Evolutionary conservation across 2,888 invertebrate genomes (phyloP).

Genomic region (Ochropleura plecta): DNA sequence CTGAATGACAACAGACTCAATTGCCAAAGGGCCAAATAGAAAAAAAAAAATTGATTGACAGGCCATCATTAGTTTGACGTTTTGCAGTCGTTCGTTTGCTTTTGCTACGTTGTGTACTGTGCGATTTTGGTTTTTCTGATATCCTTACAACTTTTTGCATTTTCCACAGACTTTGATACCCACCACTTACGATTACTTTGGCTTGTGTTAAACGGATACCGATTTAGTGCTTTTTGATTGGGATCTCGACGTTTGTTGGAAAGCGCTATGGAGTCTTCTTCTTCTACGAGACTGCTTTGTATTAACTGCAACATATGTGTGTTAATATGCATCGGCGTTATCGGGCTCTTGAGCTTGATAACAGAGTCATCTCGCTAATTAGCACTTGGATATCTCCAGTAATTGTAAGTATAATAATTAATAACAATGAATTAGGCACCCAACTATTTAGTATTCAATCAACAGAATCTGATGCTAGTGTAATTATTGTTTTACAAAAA

Average conservation of each 20-base stretch:
- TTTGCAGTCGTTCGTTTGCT: slow-evolving; percentile 26
- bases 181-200: slow-evolving; percentile 20
- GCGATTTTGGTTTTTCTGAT: background rate
- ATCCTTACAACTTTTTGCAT: slow-evolving; percentile 15
- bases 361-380: slow-evolving; percentile 28
- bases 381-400: slow-evolving; percentile 28
- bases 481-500: too few relatives aligned
- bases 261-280: slow-evolving; percentile 16
- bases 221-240: too few relatives aligned
- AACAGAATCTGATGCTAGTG: too few relatives aligned
- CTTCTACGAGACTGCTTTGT: slow-evolving; percentile 20
- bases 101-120: background rate
- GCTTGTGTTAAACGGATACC: too few relatives aligned
- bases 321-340: slow-evolving; percentile 19
- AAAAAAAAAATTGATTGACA: too few relatives aligned
- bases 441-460: background rate
- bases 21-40: too few relatives aligned
- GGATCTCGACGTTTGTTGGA: background rate
- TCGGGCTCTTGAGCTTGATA: slow-evolving; percentile 23
- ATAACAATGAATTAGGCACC: background rate
- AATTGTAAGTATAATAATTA: slow-evolving; percentile 9
- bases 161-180: slow-evolving; percentile 17
- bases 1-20: too few relatives aligned
- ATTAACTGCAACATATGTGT: slow-evolving; percentile 9
- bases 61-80: slow-evolving; percentile 12